phyloP scores from a whole-genome alignment of 2,113 vertebrate genomes.

The Protomyctophum bolini region DNA sequence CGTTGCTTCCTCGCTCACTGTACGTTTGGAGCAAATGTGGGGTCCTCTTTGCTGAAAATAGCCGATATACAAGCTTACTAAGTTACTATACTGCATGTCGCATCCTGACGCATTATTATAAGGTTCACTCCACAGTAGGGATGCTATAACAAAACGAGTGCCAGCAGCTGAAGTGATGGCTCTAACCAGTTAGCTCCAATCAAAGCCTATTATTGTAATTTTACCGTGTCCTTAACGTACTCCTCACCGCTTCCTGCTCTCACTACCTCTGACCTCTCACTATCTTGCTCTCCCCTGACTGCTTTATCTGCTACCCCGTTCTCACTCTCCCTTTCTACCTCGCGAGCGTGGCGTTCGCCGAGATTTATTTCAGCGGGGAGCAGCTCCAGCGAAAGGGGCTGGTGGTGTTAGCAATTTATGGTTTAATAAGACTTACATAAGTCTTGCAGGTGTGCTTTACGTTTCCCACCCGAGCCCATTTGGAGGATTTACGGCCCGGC shows the following conservation, averaged over 20 bases:
- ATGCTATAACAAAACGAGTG: background rate
- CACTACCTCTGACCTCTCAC: conserved; percentile 52
- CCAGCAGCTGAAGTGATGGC: conserved; percentile 73
- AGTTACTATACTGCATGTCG: too few relatives aligned
- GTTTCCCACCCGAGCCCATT: conserved; percentile 79
- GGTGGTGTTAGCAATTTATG: conserved; percentile 83
- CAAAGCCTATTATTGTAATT: conserved; percentile 64
- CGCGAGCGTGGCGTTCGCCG: conserved; percentile 42
- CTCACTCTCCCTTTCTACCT: conserved; percentile 68
- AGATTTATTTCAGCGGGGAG: conserved; percentile 79
- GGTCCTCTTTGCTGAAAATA: too few relatives aligned
- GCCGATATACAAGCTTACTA: too few relatives aligned
- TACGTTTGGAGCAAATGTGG: too few relatives aligned
- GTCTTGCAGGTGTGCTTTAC: conserved; percentile 87
- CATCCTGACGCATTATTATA: too few relatives aligned
- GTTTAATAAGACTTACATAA: conserved; percentile 89
- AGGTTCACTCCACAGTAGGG: too few relatives aligned
- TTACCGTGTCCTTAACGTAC: conserved; percentile 45
- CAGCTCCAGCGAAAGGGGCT: conserved; percentile 65
- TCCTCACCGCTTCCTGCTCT: conserved; percentile 34
- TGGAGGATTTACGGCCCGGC: conserved; percentile 81
- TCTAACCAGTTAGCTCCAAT: conserved; percentile 82
- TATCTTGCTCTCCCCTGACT: conserved; percentile 32
- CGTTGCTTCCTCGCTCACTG: too few relatives aligned
- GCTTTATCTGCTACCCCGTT: conserved; percentile 50